Base-by-base conservation (phyloP, 2,888 invertebrate genomes). In the Aradus depressus region DNA sequence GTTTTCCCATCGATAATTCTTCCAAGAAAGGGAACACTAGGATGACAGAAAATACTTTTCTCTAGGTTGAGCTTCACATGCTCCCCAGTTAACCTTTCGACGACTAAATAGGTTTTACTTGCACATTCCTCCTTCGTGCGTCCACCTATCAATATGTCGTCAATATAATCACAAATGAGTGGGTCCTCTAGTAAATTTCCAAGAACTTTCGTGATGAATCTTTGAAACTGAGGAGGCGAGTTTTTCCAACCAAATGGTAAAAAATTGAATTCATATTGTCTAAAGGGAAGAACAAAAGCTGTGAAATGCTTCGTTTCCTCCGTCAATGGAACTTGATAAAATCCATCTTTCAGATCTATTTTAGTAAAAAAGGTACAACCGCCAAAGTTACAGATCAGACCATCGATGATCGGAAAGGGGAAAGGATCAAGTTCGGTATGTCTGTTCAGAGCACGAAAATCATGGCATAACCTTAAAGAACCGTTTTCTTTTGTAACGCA, bases 381-480 rank as follows among this genome's bases (percentile, higher is more conserved):
- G 18, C 49, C 49, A 2, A 42, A 5, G 18, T 31, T 23, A 5
- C 14, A 49, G 21, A 49, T 48, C 4, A 48, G 16, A 21, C 41
- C 49, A 31, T 49, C 49, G 5, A 49, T 42, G 3, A 47, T n/a
- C 3, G 47, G 47, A 19, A 47, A 47, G 16, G 47, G 47, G 18
- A 47, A 47, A 4, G 47, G 47, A 41, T 47, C 47, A 3, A 37
- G 22, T 4, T 47, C 47, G 12, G 47, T 47, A 14, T 12, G 12
- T 8, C 38, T 12, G 21, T 47, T 49, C 2, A 49, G 3, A 14
- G 38, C 41, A 16, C 49, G 39, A 16, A 21, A 49, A 16, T 49
- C 49, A 12, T 49, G 49, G 18, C 49, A 49, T 8, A 49, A 19
- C 12, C 41, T n/a, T 16, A 18, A 42, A 3, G 48, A 43, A 8